A percentile compares a stretch with the other conserved stretches of the same genome.
Conservation (phyloP, 2,113 vertebrate genomes). For the Xiphias gladius region DNA sequence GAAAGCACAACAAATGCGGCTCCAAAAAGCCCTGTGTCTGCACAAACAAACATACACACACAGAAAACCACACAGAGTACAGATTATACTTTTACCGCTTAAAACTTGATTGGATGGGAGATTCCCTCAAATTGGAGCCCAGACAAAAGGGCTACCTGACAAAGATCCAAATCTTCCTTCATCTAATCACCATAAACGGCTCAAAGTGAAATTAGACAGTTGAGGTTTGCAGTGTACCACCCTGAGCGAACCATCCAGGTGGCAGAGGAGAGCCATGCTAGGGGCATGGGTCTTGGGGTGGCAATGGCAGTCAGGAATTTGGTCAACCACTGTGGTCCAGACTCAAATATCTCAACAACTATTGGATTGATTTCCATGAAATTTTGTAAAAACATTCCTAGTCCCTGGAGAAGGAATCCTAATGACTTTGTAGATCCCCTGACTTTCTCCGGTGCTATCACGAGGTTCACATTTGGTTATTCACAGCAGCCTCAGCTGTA, state of each 20-base stretch:
- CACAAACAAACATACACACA: not conserved
- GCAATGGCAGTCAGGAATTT: no score
- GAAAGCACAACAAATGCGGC: slow-evolving; percentile 11
- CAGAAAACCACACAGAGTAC: not conserved
- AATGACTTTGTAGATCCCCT: not conserved
- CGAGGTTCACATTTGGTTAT: not conserved
- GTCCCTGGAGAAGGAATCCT: not conserved
- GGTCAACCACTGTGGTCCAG: not conserved
- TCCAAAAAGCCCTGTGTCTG: not conserved
- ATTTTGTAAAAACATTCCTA: not conserved
- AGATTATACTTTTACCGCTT: slow-evolving; percentile 39
- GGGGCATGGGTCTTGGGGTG: no score
- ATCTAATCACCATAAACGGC: slow-evolving; percentile 41
- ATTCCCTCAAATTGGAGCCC: slow-evolving; percentile 31
- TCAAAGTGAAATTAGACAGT: not conserved
- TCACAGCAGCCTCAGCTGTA: not conserved
- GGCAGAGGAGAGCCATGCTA: not conserved
- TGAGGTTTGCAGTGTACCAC: not conserved
- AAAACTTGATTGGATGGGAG: slow-evolving; percentile 54
- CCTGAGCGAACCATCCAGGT: not conserved
- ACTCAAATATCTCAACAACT: not conserved
- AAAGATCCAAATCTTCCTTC: slow-evolving; percentile 36
- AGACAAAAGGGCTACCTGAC: slow-evolving; percentile 20
- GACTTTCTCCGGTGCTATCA: not conserved
- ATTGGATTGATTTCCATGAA: not conserved